Evolutionary conservation across 2,797 vertebrate genomes (phyloP).

Genomic region (Falco naumanni): DNA sequence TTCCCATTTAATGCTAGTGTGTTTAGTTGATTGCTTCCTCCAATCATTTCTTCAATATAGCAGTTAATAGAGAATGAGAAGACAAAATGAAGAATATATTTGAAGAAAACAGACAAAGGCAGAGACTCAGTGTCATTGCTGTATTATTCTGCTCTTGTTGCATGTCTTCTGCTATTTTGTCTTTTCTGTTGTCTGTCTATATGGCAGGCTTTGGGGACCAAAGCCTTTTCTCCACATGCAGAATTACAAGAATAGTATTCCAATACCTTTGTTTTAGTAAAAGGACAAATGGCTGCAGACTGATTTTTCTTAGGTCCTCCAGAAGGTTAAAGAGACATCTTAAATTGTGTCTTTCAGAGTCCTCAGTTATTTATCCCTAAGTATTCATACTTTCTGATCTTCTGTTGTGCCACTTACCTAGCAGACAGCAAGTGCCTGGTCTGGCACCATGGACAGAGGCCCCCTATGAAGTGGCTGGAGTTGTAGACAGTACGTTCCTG

Average conservation of each 20-base stretch:
- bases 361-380: not conserved
- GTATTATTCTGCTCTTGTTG: not conserved
- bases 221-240: not conserved
- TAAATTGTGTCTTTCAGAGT: not conserved
- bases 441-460: constrained; percentile 53
- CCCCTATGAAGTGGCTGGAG: not conserved
- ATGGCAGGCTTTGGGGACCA: not conserved
- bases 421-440: not conserved
- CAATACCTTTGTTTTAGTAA: not conserved
- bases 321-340: not conserved
- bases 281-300: not conserved
- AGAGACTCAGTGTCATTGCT: not conserved
- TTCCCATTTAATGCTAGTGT: not conserved
- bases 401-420: rapidly evolving
- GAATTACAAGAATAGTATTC: not conserved
- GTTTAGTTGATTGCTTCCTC: not conserved
- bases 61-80: not conserved
- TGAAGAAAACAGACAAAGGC: not conserved
- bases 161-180: not conserved
- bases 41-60: not conserved
- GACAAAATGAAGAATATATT: not conserved
- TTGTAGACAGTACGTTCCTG: not conserved
- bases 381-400: not conserved
- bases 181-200: not conserved
- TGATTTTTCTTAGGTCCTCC: not conserved